A percentile compares a stretch with the other conserved stretches of the same genome.
phyloP scores from a whole-genome alignment of 2,113 vertebrate species.

The Todiramphus chloris region DNA sequence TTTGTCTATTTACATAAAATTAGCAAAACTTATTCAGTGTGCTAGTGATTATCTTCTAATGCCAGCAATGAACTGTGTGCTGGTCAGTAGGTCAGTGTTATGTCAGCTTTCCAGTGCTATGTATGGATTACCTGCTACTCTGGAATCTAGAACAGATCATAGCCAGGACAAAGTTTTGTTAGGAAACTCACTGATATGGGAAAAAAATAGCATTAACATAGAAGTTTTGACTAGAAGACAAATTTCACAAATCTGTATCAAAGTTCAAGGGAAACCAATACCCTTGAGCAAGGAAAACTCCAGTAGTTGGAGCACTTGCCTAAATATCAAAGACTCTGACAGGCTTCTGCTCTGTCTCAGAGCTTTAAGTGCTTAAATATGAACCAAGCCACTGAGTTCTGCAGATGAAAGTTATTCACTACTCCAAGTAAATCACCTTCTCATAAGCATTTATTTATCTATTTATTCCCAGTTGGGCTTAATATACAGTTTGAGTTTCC shows the following conservation, averaged over 20 bases:
- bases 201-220: neutral
- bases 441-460: neutral
- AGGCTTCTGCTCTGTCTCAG: neutral
- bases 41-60: neutral
- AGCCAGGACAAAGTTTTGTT: neutral
- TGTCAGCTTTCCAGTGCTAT: neutral
- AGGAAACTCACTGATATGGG: neutral
- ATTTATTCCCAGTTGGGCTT: fast-evolving
- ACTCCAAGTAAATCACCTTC: neutral
- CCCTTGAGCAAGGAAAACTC: neutral
- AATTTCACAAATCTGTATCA: neutral
- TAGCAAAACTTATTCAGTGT: neutral
- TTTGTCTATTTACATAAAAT: neutral
- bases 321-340: neutral
- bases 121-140: neutral
- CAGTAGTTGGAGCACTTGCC: neutral
- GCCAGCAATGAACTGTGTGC: neutral
- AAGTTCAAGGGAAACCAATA: neutral
- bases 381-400: neutral
- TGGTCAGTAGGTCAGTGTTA: neutral
- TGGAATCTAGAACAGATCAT: neutral
- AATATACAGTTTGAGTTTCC: neutral
- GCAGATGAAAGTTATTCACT: neutral
- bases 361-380: neutral
- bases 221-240: neutral